phyloP scores from a whole-genome alignment of 2,113 vertebrate species.

The Brachyistius frenatus region DNA sequence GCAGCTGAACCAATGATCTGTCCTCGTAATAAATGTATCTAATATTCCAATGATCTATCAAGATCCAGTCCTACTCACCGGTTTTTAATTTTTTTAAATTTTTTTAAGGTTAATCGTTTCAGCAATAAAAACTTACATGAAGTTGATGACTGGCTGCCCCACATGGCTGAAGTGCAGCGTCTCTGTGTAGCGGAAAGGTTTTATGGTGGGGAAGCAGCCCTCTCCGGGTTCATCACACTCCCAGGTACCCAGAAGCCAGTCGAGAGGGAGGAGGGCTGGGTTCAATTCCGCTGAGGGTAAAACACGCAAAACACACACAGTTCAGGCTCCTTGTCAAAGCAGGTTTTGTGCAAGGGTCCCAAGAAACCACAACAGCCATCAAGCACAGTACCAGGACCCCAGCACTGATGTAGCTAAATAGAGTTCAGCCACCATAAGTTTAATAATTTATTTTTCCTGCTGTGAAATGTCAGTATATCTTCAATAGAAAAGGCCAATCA shows the following conservation, averaged over 20 bases:
- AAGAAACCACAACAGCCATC: too few relatives aligned
- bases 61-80: not conserved
- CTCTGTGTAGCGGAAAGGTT: constrained; percentile 92
- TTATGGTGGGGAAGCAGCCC: constrained; percentile 88
- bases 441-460: too few relatives aligned
- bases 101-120: too few relatives aligned
- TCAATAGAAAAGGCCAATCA: too few relatives aligned
- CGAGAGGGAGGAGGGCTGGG: constrained; percentile 86
- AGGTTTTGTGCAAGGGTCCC: not conserved
- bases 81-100: not conserved
- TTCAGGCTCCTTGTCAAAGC: not conserved
- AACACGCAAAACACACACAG: constrained; percentile 41
- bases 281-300: constrained; percentile 84
- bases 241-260: constrained; percentile 97
- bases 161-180: constrained; percentile 89
- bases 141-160: constrained; percentile 88
- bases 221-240: constrained; percentile 90
- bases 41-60: not conserved
- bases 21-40: not conserved
- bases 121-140: constrained; percentile 82
- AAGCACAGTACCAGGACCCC: too few relatives aligned
- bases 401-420: too few relatives aligned
- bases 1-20: not conserved
- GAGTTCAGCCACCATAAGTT: too few relatives aligned
- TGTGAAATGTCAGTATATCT: too few relatives aligned